Percentiles rank a stretch among this genome's conserved stretches.
Conservation (phyloP, 2,113 vertebrate genomes). For the Ctenomys sociabilis region DNA sequence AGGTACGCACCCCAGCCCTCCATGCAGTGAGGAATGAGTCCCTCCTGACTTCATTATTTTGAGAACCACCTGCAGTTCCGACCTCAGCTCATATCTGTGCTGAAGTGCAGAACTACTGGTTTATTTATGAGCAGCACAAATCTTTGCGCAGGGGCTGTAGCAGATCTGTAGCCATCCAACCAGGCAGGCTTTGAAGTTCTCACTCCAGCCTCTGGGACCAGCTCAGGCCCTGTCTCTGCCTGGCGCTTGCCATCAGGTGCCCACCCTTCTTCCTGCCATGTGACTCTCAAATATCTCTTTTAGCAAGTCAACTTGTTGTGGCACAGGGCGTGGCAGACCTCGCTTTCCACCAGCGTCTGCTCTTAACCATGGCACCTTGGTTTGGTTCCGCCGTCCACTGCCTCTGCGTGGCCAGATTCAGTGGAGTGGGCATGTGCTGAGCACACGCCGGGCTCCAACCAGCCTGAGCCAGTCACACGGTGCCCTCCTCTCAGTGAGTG, state of each 20-base stretch:
- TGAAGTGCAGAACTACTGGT: neutral
- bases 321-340: neutral
- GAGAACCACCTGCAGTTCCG: neutral
- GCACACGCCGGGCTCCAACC: neutral
- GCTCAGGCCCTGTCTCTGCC: neutral
- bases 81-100: neutral
- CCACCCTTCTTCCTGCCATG: neutral
- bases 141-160: neutral
- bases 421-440: neutral
- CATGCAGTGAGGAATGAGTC: neutral
- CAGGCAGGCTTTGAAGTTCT: neutral
- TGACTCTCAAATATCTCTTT: neutral
- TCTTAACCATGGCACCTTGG: neutral
- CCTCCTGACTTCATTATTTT: slow-evolving; percentile 19
- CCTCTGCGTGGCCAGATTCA: neutral
- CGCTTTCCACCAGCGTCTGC: neutral
- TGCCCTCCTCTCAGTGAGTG: neutral
- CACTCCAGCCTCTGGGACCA: neutral
- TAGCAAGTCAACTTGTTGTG: neutral
- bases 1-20: neutral
- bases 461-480: neutral
- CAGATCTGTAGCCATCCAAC: neutral
- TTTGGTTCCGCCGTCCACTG: neutral
- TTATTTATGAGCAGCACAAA: slow-evolving; percentile 19
- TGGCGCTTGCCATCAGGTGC: neutral